Evolutionary conservation across 2,797 vertebrate species (phyloP), one percentile per base, ranked within the genome.

Genomic region (Furcifer pardalis): DNA sequence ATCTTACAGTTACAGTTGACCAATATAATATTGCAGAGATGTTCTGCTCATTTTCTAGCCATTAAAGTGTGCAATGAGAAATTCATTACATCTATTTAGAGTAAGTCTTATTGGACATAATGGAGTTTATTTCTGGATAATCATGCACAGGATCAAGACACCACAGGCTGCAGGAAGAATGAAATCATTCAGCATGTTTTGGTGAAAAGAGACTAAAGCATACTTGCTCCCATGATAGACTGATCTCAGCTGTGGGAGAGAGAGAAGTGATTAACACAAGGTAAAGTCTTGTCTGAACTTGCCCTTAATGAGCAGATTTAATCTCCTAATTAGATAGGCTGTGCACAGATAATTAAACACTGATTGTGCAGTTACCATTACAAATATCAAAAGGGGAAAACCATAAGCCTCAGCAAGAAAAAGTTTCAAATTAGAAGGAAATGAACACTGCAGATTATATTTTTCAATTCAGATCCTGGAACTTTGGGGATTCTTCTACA

Each of bases 301-400:
- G 49, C 40, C 37, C 62, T 81, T 81, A 68, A 81, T 81, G 72
- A 71, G 62, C 30, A 80, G 71, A 85, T 85, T 85, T 85, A 75
- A 85, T 75, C 72, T 81, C n/a, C 72, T 75, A 81, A 80, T 80
- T 75, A 85, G 71, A 75, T 42, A 74, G 8, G 7, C 71, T 81
- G 37, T 35, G 32, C 72, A 81, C 44, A 84, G 83, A 72, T 73
- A 84, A 84, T 84, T 84, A 85, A 85, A 79, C 62, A 60, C 62
- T 44, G 65, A 78, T 46, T 78, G 49, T 68, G 62, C 40, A 68
- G 46, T 46, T 83, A 86, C 46, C n/a, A 74, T 59, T 72, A 80
- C 60, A n/a, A 52, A 77, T 87, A 79, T 74, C 60, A 79, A 79
- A 79, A 75, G 60, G 71, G 42, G 59, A 79, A 7, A 69, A 25